Conservation (phyloP, 2,113 vertebrate species). For the Apteryx owenii region DNA sequence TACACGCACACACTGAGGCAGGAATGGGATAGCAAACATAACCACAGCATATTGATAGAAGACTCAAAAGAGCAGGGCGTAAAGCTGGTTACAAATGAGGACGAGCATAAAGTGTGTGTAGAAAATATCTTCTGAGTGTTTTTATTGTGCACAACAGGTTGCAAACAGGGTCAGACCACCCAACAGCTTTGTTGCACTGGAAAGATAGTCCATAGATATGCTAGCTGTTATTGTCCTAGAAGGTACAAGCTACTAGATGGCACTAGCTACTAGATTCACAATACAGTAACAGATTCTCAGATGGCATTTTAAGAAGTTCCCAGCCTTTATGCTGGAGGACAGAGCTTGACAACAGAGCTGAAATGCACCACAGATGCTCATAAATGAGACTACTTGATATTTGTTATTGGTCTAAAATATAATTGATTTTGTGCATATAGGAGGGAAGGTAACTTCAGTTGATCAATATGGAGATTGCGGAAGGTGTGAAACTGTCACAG, state of each 20-base stretch:
- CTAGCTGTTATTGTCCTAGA: not conserved
- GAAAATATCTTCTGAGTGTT: not conserved
- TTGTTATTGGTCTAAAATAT: not conserved
- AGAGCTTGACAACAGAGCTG: not conserved
- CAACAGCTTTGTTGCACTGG: not conserved
- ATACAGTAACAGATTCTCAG: not conserved
- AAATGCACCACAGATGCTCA: not conserved
- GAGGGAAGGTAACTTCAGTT: accelerated
- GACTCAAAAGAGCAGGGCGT: not conserved
- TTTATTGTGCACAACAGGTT: not conserved
- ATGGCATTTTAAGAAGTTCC: not conserved
- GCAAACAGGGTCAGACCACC: not conserved
- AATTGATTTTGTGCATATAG: not conserved
- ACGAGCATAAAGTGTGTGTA: not conserved
- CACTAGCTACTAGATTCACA: not conserved
- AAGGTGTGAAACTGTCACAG: not conserved
- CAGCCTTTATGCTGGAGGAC: not conserved
- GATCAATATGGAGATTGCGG: not conserved
- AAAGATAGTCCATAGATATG: not conserved
- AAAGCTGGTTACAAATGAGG: not conserved
- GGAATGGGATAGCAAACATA: not conserved
- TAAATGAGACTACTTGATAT: not conserved
- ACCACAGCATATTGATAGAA: not conserved
- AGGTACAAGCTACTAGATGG: not conserved
- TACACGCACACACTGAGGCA: not conserved